These are phyloP conservation scores for Tarsius wallacei DNA, from an alignment of 2,797 vertebrate species.

Conservation along the genomic window DNA sequence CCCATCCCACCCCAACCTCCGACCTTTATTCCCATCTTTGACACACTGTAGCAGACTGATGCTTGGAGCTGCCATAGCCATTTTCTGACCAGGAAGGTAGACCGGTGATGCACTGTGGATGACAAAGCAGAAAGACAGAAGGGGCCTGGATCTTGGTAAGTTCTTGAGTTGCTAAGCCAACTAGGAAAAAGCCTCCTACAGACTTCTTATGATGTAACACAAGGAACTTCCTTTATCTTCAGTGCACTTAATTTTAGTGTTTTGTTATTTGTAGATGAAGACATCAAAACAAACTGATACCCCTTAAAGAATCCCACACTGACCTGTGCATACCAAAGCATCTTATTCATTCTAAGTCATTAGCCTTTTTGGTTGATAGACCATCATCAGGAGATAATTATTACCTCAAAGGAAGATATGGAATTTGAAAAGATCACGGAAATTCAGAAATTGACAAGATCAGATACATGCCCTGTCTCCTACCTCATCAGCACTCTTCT, in stretches of 20 bases:
- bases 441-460: background rate
- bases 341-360: background rate
- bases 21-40: slow-evolving; percentile 1
- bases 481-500: background rate
- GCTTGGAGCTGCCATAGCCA: background rate
- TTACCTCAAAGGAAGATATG: background rate
- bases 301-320: background rate
- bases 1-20: background rate
- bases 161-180: background rate
- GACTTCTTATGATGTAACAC: background rate
- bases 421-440: background rate
- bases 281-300: background rate
- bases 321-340: background rate
- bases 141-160: background rate
- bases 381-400: background rate
- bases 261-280: background rate
- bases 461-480: background rate
- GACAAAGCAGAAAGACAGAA: background rate
- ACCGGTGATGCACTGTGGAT: background rate
- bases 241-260: background rate
- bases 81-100: background rate
- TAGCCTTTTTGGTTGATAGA: background rate
- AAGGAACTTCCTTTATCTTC: slow-evolving; percentile 7
- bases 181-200: background rate
- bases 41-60: background rate